Evolutionary conservation across 2,888 invertebrate species (phyloP).

Genomic region (Dioctria linearis): DNA sequence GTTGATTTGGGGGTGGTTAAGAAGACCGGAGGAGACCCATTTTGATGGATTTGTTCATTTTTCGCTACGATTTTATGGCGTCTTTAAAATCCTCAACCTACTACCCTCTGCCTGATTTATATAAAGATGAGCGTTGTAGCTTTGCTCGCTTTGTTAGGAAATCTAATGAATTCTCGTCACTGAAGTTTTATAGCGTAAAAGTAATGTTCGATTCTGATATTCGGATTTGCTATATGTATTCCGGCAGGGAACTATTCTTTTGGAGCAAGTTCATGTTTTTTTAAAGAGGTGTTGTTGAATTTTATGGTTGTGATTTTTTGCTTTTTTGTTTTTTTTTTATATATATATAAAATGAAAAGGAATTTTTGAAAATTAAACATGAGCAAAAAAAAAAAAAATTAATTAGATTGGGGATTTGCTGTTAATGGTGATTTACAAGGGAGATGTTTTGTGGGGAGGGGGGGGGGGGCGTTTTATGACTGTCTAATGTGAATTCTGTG

Average conservation of each 20-base stretch:
- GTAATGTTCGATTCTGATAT: neutral
- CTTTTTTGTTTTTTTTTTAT: too few species aligned
- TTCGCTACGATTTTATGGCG: neutral
- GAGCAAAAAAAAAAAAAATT: too few species aligned
- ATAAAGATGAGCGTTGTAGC: neutral
- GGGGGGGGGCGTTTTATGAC: too few species aligned
- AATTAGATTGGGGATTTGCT: too few species aligned
- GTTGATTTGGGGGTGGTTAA: neutral
- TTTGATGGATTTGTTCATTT: neutral
- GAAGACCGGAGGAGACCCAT: neutral
- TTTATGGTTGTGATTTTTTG: neutral
- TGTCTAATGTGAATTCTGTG: too few species aligned
- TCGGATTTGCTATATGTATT: neutral
- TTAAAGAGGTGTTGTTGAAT: neutral
- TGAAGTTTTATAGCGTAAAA: conserved; percentile 1
- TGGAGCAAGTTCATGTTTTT: neutral
- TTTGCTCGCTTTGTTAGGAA: neutral
- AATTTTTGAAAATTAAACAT: too few species aligned
- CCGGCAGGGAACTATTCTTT: neutral
- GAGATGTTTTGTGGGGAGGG: too few species aligned
- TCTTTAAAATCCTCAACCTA: neutral
- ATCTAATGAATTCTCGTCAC: neutral
- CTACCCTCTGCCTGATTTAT: neutral
- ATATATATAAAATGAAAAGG: too few species aligned
- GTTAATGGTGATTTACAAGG: too few species aligned